These are phyloP conservation scores for Sinocyclocheilus grahami DNA, from an alignment of 2,113 vertebrate genomes.

Conservation along the genomic window DNA sequence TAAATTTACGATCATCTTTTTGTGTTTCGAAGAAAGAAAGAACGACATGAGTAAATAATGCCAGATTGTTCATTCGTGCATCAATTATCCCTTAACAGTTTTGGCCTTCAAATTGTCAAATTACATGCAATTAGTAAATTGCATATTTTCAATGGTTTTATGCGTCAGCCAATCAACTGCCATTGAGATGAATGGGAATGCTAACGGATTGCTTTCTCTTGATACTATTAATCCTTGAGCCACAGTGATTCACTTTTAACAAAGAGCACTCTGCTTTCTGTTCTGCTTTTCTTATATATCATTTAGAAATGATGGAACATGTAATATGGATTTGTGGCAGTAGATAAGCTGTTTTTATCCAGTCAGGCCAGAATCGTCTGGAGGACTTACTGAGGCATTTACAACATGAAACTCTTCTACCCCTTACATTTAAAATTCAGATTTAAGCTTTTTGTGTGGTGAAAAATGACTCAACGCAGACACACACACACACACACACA, in stretches of 20 bases:
- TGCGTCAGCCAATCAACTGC: neutral
- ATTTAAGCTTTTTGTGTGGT: slow-evolving; percentile 16
- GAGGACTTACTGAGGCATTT: neutral
- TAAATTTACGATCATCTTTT: neutral
- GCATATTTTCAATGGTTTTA: neutral
- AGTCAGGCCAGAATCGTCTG: slow-evolving; percentile 1
- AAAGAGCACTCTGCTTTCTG: neutral
- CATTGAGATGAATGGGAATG: neutral
- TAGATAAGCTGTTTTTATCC: neutral
- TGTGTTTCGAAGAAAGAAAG: neutral
- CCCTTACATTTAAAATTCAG: slow-evolving; percentile 1
- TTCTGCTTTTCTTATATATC: neutral
- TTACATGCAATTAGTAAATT: neutral
- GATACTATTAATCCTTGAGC: neutral
- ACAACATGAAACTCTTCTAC: neutral
- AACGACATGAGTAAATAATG: too few relatives aligned
- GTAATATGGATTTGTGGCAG: neutral
- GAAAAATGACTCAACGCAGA: slow-evolving; percentile 7
- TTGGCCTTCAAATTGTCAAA: too few relatives aligned
- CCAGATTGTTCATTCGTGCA: too few relatives aligned
- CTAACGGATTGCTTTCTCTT: neutral
- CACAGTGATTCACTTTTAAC: neutral
- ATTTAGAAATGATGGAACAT: neutral
- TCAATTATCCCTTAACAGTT: too few relatives aligned
- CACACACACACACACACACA: neutral